These are phyloP conservation scores for Raphicerus campestris DNA, from an alignment of 2,113 vertebrate species.

Conservation along the genomic window DNA sequence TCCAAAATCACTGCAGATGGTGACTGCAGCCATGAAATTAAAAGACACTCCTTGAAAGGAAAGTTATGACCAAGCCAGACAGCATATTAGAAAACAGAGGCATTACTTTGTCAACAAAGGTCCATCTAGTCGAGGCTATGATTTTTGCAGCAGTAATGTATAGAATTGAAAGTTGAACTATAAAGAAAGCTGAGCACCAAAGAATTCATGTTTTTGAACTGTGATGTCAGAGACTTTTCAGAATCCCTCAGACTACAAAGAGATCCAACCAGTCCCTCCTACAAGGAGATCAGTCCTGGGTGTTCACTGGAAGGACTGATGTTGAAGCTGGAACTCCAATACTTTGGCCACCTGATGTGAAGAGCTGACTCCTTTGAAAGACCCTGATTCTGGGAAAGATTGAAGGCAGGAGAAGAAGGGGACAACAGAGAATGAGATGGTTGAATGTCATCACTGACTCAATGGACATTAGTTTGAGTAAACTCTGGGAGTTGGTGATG, in stretches of 20 bases:
- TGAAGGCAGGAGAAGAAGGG: not conserved
- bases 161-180: not conserved
- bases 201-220: not conserved
- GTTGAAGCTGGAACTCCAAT: not conserved
- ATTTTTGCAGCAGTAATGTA: not conserved
- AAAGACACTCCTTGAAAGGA: not conserved
- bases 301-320: not conserved
- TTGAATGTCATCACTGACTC: not conserved
- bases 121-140: not conserved
- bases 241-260: not conserved
- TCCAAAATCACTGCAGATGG: not conserved
- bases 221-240: not conserved
- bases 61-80: not conserved
- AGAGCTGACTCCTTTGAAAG: not conserved
- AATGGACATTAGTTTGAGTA: not conserved
- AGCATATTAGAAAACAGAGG: not conserved
- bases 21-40: not conserved
- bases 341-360: not conserved
- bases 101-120: not conserved
- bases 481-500: not conserved
- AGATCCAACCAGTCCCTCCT: not conserved
- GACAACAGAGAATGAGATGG: not conserved
- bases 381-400: not conserved
- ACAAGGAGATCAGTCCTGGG: not conserved
- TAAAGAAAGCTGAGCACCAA: rapidly evolving